Conservation (phyloP, 2,888 invertebrate genomes). For the Meghimatium bilineatum region DNA sequence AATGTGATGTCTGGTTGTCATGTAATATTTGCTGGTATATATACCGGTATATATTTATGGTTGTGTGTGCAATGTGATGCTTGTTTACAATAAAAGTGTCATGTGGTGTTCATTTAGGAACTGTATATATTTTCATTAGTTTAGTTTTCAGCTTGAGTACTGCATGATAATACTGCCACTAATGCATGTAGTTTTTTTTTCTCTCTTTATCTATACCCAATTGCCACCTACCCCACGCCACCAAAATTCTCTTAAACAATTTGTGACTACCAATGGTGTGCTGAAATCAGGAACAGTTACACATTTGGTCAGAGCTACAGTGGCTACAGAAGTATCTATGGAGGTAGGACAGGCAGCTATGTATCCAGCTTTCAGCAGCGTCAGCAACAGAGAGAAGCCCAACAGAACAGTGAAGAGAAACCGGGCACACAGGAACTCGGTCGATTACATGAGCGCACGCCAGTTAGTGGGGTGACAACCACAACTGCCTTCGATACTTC, state of each 20-base stretch:
- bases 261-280: neutral
- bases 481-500: constrained; percentile 44
- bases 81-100: neutral
- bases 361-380: constrained; percentile 52
- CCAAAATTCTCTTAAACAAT: constrained; percentile 5
- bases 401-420: constrained; percentile 7
- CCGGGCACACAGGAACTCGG: constrained; percentile 31
- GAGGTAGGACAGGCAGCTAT: constrained; percentile 36
- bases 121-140: neutral
- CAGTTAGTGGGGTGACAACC: constrained; percentile 34
- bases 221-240: neutral
- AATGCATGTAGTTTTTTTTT: constrained; percentile 24
- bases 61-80: neutral
- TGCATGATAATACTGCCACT: constrained; percentile 10
- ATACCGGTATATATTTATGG: neutral
- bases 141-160: constrained; percentile 1
- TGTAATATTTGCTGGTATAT: neutral
- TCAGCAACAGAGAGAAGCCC: constrained; percentile 30
- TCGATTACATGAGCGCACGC: constrained; percentile 50
- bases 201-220: neutral
- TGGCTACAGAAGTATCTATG: constrained; percentile 47
- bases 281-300: constrained; percentile 42
- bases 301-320: constrained; percentile 52
- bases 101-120: neutral
- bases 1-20: neutral